Evolutionary conservation across 2,888 invertebrate genomes (phyloP).

Genomic region (Erynnis tages): DNA sequence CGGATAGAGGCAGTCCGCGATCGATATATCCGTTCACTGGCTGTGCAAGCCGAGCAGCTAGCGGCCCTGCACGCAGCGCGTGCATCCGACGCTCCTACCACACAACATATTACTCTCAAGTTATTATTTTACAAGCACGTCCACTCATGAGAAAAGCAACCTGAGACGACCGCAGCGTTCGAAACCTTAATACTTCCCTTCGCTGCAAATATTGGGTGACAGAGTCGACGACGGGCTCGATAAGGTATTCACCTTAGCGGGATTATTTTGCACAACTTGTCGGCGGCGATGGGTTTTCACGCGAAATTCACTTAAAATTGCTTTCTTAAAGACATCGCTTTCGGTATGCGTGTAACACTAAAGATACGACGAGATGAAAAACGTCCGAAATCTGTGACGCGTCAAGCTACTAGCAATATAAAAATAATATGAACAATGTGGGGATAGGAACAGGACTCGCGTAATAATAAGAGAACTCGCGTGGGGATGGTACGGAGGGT

Average conservation of each 20-base stretch:
- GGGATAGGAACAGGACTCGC: conserved; percentile 75
- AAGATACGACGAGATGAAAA: neutral
- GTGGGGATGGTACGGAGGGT: conserved; percentile 81
- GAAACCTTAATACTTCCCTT: conserved; percentile 82
- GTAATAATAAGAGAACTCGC: conserved; percentile 79
- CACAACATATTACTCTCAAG: conserved; percentile 76
- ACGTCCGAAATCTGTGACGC: conserved; percentile 52
- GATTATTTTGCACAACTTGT: conserved; percentile 56
- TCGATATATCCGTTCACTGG: conserved; percentile 71
- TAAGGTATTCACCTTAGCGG: conserved; percentile 51
- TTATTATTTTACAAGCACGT: conserved; percentile 80
- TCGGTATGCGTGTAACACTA: no score
- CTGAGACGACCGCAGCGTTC: conserved; percentile 79
- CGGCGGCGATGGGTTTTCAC: conserved; percentile 24
- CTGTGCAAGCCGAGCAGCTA: conserved; percentile 57
- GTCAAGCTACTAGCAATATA: conserved; percentile 73
- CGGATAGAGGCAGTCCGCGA: conserved; percentile 63
- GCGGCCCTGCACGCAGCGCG: conserved; percentile 57
- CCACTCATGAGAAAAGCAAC: conserved; percentile 82
- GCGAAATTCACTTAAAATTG: conserved; percentile 13
- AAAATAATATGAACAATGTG: conserved; percentile 76
- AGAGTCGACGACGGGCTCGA: conserved; percentile 63
- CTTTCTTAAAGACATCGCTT: neutral
- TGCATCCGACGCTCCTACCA: conserved; percentile 64
- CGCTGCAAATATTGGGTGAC: conserved; percentile 79